Percentiles rank a stretch among this genome's conserved stretches.
Conservation (phyloP, 2,797 vertebrate species). For the Mus spretus region DNA sequence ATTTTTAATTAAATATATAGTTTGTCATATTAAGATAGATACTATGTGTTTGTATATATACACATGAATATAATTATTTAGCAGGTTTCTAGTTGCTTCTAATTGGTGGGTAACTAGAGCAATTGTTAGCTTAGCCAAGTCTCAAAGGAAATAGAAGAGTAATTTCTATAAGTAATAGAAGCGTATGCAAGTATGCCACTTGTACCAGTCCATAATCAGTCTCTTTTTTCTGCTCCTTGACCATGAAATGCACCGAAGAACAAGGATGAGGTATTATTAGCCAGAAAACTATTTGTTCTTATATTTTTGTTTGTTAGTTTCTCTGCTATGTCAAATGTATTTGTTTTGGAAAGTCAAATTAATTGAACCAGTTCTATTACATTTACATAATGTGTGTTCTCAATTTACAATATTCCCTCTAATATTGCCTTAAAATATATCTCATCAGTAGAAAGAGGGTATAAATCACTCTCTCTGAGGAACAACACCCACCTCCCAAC, state of each 20-base stretch:
- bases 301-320: slow-evolving; percentile 5
- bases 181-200: slow-evolving; percentile 20
- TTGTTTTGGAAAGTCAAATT: slow-evolving; percentile 63
- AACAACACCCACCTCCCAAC: background rate
- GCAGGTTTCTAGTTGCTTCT: background rate
- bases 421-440: slow-evolving; percentile 51
- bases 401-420: slow-evolving; percentile 28
- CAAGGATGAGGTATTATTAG: background rate
- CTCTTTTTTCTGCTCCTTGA: background rate
- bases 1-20: slow-evolving; percentile 33
- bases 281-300: slow-evolving; percentile 10
- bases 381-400: slow-evolving; percentile 51
- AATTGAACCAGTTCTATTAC: slow-evolving; percentile 52
- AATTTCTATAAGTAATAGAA: background rate
- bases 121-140: background rate
- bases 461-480: background rate
- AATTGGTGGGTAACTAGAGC: slow-evolving; percentile 1
- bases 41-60: background rate
- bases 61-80: background rate
- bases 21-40: background rate
- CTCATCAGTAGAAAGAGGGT: background rate
- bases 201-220: slow-evolving; percentile 29
- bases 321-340: slow-evolving; percentile 27
- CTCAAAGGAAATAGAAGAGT: background rate
- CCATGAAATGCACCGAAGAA: background rate